A percentile compares a stretch with the other conserved stretches of the same genome.
phyloP scores from a whole-genome alignment of 2,888 invertebrate species.

The Prenolepis imparis region DNA sequence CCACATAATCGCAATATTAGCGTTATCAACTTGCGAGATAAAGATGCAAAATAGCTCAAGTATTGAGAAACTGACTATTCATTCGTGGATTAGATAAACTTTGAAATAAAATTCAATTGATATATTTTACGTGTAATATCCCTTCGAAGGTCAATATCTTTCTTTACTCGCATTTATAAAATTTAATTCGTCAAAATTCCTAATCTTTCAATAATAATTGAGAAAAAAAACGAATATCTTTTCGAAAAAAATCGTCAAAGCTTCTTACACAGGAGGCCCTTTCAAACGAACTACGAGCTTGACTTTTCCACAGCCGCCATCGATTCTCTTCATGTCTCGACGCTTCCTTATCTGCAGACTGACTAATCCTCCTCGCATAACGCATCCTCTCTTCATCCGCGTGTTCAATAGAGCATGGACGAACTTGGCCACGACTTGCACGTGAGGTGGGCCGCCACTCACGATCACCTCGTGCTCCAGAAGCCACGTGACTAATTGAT shows the following conservation, averaged over 20 bases:
- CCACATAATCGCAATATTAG: neutral
- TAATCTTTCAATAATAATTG: neutral
- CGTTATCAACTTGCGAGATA: neutral
- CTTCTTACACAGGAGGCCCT: conserved; percentile 69
- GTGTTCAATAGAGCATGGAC: conserved; percentile 74
- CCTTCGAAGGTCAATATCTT: neutral
- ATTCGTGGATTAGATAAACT: neutral
- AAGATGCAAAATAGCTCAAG: conserved; percentile 3
- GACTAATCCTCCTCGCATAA: conserved; percentile 77
- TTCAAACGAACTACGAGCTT: conserved; percentile 66
- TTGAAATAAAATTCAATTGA: neutral
- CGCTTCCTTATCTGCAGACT: conserved; percentile 76
- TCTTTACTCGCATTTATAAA: neutral
- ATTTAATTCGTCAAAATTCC: neutral
- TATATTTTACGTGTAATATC: neutral
- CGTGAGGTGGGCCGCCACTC: conserved; percentile 70
- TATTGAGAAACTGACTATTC: neutral
- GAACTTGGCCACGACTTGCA: conserved; percentile 80
- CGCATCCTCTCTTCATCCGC: conserved; percentile 61
- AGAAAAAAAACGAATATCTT: neutral
- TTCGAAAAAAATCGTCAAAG: neutral
- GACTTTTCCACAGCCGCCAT: conserved; percentile 53
- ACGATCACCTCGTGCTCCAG: conserved; percentile 80
- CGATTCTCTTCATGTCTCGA: conserved; percentile 68
- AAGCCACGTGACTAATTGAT: conserved; percentile 64